Evolutionary conservation across 2,888 invertebrate species (phyloP).

Genomic region (Corythucha ciliata): DNA sequence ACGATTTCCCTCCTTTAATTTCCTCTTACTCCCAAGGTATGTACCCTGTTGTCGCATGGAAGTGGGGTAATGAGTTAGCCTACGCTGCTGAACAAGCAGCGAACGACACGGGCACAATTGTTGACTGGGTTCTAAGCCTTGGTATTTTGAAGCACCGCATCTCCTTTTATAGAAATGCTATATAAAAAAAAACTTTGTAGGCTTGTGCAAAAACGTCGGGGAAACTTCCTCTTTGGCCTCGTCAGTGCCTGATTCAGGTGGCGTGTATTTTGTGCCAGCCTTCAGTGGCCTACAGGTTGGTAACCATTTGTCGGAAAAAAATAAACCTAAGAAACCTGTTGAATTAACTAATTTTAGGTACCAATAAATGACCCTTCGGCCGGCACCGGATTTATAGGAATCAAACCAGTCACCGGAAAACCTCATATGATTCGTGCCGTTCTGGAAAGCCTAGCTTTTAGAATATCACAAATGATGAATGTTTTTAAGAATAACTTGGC

Average conservation of each 20-base stretch:
- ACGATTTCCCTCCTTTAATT: too few relatives aligned
- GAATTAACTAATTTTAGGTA: conserved; percentile 56
- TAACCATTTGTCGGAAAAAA: too few relatives aligned
- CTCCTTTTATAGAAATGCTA: not conserved
- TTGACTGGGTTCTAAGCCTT: conserved; percentile 61
- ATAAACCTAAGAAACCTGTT: too few relatives aligned
- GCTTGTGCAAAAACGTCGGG: conserved; percentile 32
- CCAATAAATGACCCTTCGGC: conserved; percentile 81
- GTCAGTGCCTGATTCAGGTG: conserved; percentile 60
- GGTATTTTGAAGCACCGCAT: not conserved
- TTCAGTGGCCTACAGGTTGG: conserved; percentile 84
- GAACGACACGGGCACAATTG: conserved; percentile 77
- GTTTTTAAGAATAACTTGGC: too few relatives aligned
- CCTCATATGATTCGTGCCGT: conserved; percentile 74
- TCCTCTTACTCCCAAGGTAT: too few relatives aligned
- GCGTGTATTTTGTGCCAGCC: conserved; percentile 79
- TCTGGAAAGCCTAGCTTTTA: conserved; percentile 73
- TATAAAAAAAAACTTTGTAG: conserved; percentile 14
- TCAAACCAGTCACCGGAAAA: conserved; percentile 59
- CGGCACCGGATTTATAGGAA: conserved; percentile 71
- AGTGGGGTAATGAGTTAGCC: conserved; percentile 49
- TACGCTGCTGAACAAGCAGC: conserved; percentile 79
- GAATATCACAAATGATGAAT: not conserved
- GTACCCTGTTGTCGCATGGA: conserved; percentile 92
- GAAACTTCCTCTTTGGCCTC: conserved; percentile 59